Evolutionary conservation across 2,888 invertebrate genomes (phyloP), one percentile per base, ranked within the genome.

Genomic region (Acronicta aceris): DNA sequence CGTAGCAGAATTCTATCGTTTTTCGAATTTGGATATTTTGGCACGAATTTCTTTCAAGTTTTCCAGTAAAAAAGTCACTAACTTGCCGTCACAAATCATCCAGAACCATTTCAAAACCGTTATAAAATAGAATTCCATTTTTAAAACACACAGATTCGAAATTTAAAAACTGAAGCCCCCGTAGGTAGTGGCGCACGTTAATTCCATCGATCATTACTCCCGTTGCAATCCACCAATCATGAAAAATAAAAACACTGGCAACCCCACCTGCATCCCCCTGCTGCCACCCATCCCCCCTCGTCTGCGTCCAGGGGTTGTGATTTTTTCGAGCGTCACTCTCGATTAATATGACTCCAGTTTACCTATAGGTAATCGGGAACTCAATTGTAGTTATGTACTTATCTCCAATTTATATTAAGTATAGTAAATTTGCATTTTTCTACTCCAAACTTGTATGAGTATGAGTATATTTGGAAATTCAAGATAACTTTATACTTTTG

Each of bases 161-260:
- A 64, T 71, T 79, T 63, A 45, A 71, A 71, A 72, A 56, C 51
- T 54, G 67, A 65, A 81, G 72, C 81, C 79, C 67, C 63, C 72
- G 86, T 86, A 82, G 87, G 86, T 89, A 88, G 89, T 84, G 82
- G 79, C 80, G 87, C 89, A 89, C 91, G 89, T 91, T 94, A 93
- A 93, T 93, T 91, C 93, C 91, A 94, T 94, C 93, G 94, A 94
- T 94, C 94, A 93, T 94, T 93, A 92, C 93, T 90, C 87, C 84
- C 86, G 89, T 86, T 93, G 94, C 93, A 93, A 93, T 92, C 93
- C 93, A 90, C 93, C 94, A 93, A 93, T 93, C 92, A 91, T 83
- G 91, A 89, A 93, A 91, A 93, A 94, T 93, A 91, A 94, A 93
- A 94, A 93, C 92, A 93, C 76, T 83, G 87, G 82, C 88, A 80